Evolutionary conservation across 2,797 vertebrate species (phyloP).

Genomic region (Acrossocheilus wenchowensis): DNA sequence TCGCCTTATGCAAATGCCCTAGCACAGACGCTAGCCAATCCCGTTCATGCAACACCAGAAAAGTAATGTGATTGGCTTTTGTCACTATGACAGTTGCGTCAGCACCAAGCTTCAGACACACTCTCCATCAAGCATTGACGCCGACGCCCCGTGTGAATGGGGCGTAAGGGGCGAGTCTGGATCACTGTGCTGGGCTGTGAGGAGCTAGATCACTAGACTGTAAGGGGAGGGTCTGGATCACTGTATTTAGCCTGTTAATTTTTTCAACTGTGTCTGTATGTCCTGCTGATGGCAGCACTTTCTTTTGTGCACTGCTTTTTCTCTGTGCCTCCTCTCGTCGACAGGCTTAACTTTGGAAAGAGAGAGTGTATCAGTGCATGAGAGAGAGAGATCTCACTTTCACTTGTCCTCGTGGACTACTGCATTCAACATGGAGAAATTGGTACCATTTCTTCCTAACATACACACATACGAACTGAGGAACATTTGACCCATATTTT

Average conservation of each 20-base stretch:
- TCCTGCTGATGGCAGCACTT: conserved; percentile 56
- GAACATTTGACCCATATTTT: conserved; percentile 6
- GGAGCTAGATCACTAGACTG: neutral
- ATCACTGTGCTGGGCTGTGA: neutral
- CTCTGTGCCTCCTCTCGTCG: conserved; percentile 38
- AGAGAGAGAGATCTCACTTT: conserved; percentile 22
- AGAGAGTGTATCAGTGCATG: conserved; percentile 42
- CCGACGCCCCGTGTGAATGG: too few relatives aligned
- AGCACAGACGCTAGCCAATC: too few relatives aligned
- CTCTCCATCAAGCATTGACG: too few relatives aligned
- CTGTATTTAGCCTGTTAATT: neutral
- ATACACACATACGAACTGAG: neutral
- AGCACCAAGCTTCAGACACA: too few relatives aligned
- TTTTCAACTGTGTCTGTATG: conserved; percentile 2
- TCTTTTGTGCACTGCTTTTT: conserved; percentile 49
- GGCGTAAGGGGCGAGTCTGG: neutral
- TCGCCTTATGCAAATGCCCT: too few relatives aligned
- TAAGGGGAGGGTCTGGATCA: neutral
- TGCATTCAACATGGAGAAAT: neutral
- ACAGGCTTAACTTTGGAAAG: conserved; percentile 42
- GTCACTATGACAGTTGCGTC: too few relatives aligned
- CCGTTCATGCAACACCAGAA: too few relatives aligned
- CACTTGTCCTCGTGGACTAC: neutral
- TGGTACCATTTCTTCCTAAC: neutral
- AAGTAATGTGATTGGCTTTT: too few relatives aligned